phyloP scores from a whole-genome alignment of 2,888 invertebrate genomes.

The Dicroscelio sp. region DNA sequence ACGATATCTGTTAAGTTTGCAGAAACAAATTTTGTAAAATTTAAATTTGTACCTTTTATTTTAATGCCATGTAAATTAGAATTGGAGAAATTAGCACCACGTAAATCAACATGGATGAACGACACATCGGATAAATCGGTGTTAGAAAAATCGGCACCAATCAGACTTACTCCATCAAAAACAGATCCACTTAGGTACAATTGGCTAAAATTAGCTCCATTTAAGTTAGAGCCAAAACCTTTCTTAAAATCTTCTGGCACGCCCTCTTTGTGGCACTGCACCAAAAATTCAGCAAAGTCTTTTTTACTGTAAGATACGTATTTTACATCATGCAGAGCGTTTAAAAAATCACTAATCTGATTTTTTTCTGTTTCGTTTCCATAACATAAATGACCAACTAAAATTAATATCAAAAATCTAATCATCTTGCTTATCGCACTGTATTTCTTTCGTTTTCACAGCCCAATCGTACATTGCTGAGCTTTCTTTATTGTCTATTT shows the following conservation, averaged over 20 bases:
- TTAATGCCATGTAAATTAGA: constrained; percentile 70
- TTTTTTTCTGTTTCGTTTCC: constrained; percentile 64
- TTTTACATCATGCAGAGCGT: constrained; percentile 65
- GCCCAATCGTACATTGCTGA: constrained; percentile 69
- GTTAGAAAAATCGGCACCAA: constrained; percentile 69
- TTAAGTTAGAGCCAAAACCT: constrained; percentile 70
- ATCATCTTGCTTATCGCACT: constrained; percentile 70
- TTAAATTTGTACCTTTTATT: constrained; percentile 71
- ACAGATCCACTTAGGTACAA: constrained; percentile 65
- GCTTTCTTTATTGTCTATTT: constrained; percentile 72
- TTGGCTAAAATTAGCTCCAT: constrained; percentile 71
- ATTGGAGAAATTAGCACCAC: constrained; percentile 71
- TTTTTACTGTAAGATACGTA: constrained; percentile 71
- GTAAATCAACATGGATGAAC: constrained; percentile 67
- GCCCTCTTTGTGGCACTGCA: constrained; percentile 67
- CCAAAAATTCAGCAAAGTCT: constrained; percentile 70
- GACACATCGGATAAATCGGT: constrained; percentile 68
- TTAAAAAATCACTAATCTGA: constrained; percentile 69
- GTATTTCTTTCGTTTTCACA: constrained; percentile 68
- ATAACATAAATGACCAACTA: constrained; percentile 72
- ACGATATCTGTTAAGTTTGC: constrained; percentile 70
- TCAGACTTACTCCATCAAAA: constrained; percentile 70
- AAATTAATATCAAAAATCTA: constrained; percentile 73
- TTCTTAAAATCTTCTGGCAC: constrained; percentile 70
- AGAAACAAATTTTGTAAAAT: constrained; percentile 71